Evolutionary conservation across 2,113 vertebrate species (phyloP).

Genomic region (Hassar affinis): DNA sequence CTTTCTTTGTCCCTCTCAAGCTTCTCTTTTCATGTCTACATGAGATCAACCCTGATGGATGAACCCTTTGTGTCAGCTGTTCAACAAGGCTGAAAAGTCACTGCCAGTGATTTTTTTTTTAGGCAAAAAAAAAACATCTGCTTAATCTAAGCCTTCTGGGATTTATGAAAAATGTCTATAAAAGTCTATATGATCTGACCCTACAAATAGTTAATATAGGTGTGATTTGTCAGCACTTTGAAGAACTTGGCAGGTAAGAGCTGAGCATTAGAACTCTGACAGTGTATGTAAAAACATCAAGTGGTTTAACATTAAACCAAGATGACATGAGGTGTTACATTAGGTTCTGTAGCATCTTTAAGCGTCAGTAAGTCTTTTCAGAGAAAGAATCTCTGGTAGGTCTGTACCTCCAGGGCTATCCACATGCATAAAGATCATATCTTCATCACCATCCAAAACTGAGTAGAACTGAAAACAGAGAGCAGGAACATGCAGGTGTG

Average conservation of each 20-base stretch:
- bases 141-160: slow-evolving; percentile 47
- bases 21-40: slow-evolving; percentile 18
- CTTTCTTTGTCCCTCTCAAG: background rate
- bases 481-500: slow-evolving; percentile 17
- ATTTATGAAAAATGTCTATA: slow-evolving; percentile 13
- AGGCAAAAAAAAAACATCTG: slow-evolving; percentile 57
- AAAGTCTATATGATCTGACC: slow-evolving; percentile 19
- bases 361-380: background rate
- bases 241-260: slow-evolving; percentile 64
- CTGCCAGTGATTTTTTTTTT: slow-evolving; percentile 13
- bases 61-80: slow-evolving; percentile 59
- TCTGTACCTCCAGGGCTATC: slow-evolving; percentile 76
- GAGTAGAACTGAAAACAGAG: slow-evolving; percentile 75
- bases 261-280: background rate
- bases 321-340: background rate
- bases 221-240: slow-evolving; percentile 63
- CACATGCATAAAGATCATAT: slow-evolving; percentile 82
- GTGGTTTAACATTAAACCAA: background rate
- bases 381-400: background rate
- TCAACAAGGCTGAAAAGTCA: slow-evolving; percentile 52
- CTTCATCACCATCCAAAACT: slow-evolving; percentile 76
- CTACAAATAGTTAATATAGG: slow-evolving; percentile 21
- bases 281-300: background rate
- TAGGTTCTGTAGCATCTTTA: background rate
- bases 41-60: slow-evolving; percentile 47